These are phyloP conservation scores for Gobio occitaniae DNA, from an alignment of 2,797 vertebrate genomes.

Conservation along the genomic window DNA sequence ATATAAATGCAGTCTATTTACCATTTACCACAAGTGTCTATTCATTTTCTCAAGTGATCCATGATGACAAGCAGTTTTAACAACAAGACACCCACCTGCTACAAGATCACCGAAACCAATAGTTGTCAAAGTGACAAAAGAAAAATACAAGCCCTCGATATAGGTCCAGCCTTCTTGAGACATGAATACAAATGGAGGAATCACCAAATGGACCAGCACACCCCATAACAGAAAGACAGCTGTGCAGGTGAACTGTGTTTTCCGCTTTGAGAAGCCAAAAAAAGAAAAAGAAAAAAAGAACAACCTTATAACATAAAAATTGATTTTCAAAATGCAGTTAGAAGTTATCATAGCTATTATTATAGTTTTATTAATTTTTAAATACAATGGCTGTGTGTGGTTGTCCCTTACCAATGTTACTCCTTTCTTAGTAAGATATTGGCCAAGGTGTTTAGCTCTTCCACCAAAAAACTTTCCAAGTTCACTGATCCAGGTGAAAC, in stretches of 20 bases:
- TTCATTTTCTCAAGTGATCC: neutral
- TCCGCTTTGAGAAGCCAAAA: conserved; percentile 79
- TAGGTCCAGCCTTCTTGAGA: conserved; percentile 95
- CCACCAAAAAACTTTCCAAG: conserved; percentile 99
- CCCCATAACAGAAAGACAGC: conserved; percentile 97
- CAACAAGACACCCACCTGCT: conserved; percentile 82
- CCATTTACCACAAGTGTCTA: neutral
- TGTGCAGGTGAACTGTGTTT: conserved; percentile 95
- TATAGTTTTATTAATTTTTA: neutral
- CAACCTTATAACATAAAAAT: neutral
- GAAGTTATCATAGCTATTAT: neutral
- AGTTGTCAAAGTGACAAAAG: conserved; percentile 98
- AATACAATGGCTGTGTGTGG: neutral
- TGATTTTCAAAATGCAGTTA: neutral
- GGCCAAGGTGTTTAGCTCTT: conserved; percentile 93
- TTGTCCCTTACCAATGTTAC: conserved; percentile 85
- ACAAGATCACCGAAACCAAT: conserved; percentile 98
- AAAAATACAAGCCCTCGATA: conserved; percentile 95
- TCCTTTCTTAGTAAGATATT: conserved; percentile 93
- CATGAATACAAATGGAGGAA: conserved; percentile 97
- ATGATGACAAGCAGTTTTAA: conserved; percentile 15
- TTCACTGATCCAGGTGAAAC: conserved; percentile 97
- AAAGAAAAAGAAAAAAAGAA: neutral
- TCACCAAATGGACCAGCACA: conserved; percentile 90
- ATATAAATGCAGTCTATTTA: no score